Evolutionary conservation across 2,888 invertebrate genomes (phyloP).

Genomic region (Drosophila bunnanda): DNA sequence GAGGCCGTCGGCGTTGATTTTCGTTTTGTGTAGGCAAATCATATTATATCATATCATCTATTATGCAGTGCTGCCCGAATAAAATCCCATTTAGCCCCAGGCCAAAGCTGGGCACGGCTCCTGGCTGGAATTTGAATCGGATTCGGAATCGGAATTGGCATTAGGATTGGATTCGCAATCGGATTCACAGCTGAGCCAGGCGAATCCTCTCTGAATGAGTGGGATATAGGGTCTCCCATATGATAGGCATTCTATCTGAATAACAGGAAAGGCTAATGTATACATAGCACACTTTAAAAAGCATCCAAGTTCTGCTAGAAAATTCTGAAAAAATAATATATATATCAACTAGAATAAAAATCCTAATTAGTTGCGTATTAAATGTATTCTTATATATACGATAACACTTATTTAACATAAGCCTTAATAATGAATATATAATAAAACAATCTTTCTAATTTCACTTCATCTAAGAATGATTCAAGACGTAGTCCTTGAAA

Average conservation of each 20-base stretch:
- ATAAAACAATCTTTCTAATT: background rate
- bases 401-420: background rate
- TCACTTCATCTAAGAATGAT: no score
- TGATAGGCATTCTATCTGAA: background rate
- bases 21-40: constrained; percentile 66
- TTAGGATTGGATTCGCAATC: constrained; percentile 4
- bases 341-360: background rate
- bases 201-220: constrained; percentile 1
- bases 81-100: constrained; percentile 59
- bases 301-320: background rate
- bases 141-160: background rate
- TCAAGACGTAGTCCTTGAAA: background rate
- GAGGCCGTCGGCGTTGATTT: constrained; percentile 52
- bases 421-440: background rate
- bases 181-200: constrained; percentile 9
- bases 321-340: background rate
- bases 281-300: background rate
- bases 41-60: constrained; percentile 71
- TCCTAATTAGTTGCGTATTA: background rate
- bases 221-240: background rate
- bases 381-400: background rate
- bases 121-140: constrained; percentile 6
- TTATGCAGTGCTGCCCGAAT: constrained; percentile 58
- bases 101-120: constrained; percentile 6
- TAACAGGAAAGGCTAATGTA: background rate